These are phyloP conservation scores for Drosophila subsilvestris DNA, from an alignment of 2,888 invertebrate genomes.

Conservation along the genomic window DNA sequence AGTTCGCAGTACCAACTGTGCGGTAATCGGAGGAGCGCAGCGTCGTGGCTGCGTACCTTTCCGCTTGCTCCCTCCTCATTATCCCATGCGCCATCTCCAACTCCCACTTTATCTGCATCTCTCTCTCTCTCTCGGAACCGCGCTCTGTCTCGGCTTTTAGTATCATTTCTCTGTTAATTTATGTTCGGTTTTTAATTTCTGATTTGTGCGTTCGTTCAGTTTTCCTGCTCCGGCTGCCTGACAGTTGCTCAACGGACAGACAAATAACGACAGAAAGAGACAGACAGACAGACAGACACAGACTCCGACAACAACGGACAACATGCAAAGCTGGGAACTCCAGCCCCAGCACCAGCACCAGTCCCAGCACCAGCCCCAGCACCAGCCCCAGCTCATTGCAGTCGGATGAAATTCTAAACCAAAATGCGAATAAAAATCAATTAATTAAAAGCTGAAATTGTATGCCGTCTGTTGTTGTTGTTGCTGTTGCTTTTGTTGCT, in stretches of 20 bases:
- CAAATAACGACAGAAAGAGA: not conserved
- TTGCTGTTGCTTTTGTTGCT: slow-evolving; percentile 35
- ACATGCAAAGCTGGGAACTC: not conserved
- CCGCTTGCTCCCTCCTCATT: slow-evolving; percentile 20
- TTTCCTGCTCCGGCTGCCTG: slow-evolving; percentile 48
- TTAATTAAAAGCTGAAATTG: slow-evolving; percentile 78
- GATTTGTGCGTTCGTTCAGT: slow-evolving; percentile 78
- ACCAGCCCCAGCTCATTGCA: slow-evolving; percentile 40
- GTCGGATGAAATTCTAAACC: slow-evolving; percentile 68
- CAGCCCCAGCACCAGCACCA: not conserved
- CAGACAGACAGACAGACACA: not conserved
- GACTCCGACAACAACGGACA: not conserved
- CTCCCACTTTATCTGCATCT: not conserved
- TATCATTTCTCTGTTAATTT: slow-evolving; percentile 81
- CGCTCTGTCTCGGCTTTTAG: slow-evolving; percentile 62
- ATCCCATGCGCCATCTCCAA: not conserved
- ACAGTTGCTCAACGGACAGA: slow-evolving; percentile 47
- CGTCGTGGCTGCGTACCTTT: slow-evolving; percentile 30
- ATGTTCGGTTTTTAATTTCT: slow-evolving; percentile 82
- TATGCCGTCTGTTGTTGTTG: slow-evolving; percentile 50
- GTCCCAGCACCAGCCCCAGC: no score
- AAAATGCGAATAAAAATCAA: slow-evolving; percentile 79
- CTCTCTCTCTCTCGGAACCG: slow-evolving; percentile 29
- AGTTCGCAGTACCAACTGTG: slow-evolving; percentile 55
- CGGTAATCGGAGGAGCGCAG: slow-evolving; percentile 67